phyloP scores from a whole-genome alignment of 2,888 invertebrate species.

The Platycheirus rosarum region DNA sequence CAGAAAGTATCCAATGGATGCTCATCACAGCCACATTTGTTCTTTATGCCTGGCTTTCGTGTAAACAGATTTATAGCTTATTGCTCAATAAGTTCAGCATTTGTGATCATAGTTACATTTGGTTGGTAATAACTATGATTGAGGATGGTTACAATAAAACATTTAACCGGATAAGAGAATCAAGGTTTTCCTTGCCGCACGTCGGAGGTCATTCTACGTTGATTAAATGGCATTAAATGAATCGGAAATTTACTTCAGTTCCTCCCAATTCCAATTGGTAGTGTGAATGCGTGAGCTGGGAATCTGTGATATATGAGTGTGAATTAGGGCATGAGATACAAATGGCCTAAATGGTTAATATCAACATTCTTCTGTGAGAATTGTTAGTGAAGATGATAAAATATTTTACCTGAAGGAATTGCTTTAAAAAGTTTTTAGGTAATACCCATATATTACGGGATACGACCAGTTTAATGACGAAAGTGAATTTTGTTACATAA shows the following conservation, averaged over 20 bases:
- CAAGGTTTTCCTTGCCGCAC: neutral
- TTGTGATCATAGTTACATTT: slow-evolving; percentile 39
- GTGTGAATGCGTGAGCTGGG: slow-evolving; percentile 34
- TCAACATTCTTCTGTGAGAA: slow-evolving; percentile 2
- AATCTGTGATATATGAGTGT: slow-evolving; percentile 15
- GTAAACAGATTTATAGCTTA: slow-evolving; percentile 62
- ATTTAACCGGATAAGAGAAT: slow-evolving; percentile 34
- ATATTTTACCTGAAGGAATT: too few species aligned
- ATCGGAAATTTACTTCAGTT: slow-evolving; percentile 57
- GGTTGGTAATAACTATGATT: slow-evolving; percentile 40
- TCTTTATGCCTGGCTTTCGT: slow-evolving; percentile 3
- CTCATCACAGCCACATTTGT: slow-evolving; percentile 13
- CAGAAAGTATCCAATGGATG: slow-evolving; percentile 4
- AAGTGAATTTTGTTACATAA: too few species aligned
- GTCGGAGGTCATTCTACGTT: slow-evolving; percentile 43
- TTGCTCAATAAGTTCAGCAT: slow-evolving; percentile 45
- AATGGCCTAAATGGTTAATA: slow-evolving; percentile 30
- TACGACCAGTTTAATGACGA: too few species aligned
- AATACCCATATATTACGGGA: too few species aligned
- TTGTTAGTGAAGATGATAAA: neutral
- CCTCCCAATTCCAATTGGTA: slow-evolving; percentile 40
- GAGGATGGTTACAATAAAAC: slow-evolving; percentile 53
- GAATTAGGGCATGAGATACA: slow-evolving; percentile 49
- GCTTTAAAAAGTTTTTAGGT: too few species aligned
- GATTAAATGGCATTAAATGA: slow-evolving; percentile 59